Evolutionary conservation across 2,113 vertebrate species (phyloP), one percentile per base, ranked within the genome.

Genomic region (Urocitellus parryii): DNA sequence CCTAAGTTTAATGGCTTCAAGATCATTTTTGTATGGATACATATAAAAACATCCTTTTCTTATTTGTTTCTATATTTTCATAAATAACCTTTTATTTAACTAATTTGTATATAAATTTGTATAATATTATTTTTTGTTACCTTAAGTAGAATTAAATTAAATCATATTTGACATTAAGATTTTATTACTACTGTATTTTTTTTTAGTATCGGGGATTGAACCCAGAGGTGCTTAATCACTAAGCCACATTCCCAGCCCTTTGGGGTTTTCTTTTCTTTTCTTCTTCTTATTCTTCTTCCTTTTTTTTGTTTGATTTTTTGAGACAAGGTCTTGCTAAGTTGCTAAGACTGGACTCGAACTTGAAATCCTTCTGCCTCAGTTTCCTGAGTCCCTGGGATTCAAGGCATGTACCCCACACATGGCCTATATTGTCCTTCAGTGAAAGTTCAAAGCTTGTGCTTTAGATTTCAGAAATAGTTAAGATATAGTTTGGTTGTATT

Each of bases 401-500:
- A 3, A 10, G 24, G 61, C 61, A 63, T 63, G 61, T 4, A 63
- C 24, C 22, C 58, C 24, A 27, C 9, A 63, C 61, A 24, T 27
- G 61, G 20, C 56, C 9, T 51, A 5, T 51, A 27, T 22, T 96
- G 12, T 24, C 42, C 79, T 90, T 92, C 17, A 83, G 39, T 80
- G 53, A 86, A 91, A 94, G 5, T n/a, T 8, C 12, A 83, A 87
- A 80, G 22, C 3, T 14, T 88, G 2, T 48, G 61, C 53, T 88
- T 67, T 78, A 45, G 29, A 81, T 67, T 73, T 96, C 85, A 88
- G 29, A 83, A 87, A 78, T 83, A 92, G 42, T 90, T 56, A 77
- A 70, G 10, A 74, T 82, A 34, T 22, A 48, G 32, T 95, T 88
- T 81, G 16, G 24, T 87, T 78, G 56, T 25, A 79, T 73, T 92